A percentile compares a stretch with the other conserved stretches of the same genome.
phyloP scores from a whole-genome alignment of 2,797 vertebrate species.

The Acestrorhynchus altus region DNA sequence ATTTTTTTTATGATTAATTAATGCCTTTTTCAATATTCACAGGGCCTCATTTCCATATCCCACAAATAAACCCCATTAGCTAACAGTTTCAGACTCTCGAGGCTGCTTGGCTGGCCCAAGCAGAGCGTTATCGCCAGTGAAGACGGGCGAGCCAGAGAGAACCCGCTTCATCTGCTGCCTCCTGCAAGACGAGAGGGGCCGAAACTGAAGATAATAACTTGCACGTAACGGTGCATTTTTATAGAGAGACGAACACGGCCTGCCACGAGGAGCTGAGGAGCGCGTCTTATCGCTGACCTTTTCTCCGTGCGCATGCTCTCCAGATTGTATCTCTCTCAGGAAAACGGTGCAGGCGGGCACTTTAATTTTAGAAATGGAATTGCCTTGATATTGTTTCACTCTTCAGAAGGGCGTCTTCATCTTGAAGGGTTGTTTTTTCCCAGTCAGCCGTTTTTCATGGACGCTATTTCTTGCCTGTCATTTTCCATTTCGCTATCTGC shows the following conservation, averaged over 20 bases:
- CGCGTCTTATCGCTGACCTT: conserved; percentile 75
- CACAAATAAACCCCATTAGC: background rate
- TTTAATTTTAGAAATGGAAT: conserved; percentile 77
- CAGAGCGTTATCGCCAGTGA: background rate
- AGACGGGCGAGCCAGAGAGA: conserved; percentile 23
- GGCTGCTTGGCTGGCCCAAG: background rate
- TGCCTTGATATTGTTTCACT: conserved; percentile 77
- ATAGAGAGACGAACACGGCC: conserved; percentile 44
- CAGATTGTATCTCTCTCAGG: conserved; percentile 75
- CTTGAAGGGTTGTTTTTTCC: conserved; percentile 59
- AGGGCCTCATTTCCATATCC: conserved; percentile 18
- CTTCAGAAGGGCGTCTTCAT: conserved; percentile 63
- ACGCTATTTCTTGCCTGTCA: conserved; percentile 52
- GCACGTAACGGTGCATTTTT: conserved; percentile 28
- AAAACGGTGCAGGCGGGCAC: conserved; percentile 70
- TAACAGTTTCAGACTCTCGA: background rate
- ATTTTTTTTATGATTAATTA: conserved; percentile 48
- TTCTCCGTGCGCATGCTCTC: conserved; percentile 63
- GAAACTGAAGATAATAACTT: conserved; percentile 54
- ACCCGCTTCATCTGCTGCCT: conserved; percentile 23
- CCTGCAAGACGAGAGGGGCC: conserved; percentile 19
- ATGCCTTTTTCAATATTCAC: conserved; percentile 9
- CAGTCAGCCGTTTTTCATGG: conserved; percentile 59
- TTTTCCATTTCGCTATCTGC: conserved; percentile 66
- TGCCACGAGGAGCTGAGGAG: conserved; percentile 59